Conservation (phyloP, 2,888 invertebrate species). For the Tricholauxania praeusta region DNA sequence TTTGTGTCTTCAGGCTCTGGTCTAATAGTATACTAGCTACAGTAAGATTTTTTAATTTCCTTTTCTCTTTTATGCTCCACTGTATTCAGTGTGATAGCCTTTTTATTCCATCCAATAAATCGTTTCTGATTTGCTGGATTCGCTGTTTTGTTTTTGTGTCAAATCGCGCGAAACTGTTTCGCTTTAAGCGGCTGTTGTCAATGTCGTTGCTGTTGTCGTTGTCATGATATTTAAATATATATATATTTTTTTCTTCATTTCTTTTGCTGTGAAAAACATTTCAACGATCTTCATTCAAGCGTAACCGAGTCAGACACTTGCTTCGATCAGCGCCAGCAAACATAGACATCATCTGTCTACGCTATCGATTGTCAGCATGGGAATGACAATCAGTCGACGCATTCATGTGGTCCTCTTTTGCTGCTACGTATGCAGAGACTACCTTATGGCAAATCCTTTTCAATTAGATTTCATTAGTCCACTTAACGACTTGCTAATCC, state of each 20-base stretch:
- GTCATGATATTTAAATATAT: neutral
- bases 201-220: neutral
- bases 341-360: conserved; percentile 23
- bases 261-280: conserved; percentile 34
- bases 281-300: conserved; percentile 57
- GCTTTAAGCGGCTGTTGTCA: conserved; percentile 5
- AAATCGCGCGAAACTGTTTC: conserved; percentile 38
- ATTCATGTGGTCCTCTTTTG: neutral
- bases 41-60: too few relatives aligned
- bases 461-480: conserved; percentile 58
- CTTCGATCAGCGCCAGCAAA: conserved; percentile 47
- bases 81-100: neutral
- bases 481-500: conserved; percentile 60
- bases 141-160: conserved; percentile 22
- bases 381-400: neutral
- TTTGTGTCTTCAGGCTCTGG: too few relatives aligned
- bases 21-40: too few relatives aligned
- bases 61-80: too few relatives aligned
- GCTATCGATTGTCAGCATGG: conserved; percentile 18
- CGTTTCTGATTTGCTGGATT: conserved; percentile 19
- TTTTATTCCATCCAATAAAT: neutral
- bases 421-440: neutral
- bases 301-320: conserved; percentile 56
- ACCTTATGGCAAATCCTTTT: conserved; percentile 13
- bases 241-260: neutral